phyloP scores from a whole-genome alignment of 2,888 invertebrate species.

The Theodoxus fluviatilis region DNA sequence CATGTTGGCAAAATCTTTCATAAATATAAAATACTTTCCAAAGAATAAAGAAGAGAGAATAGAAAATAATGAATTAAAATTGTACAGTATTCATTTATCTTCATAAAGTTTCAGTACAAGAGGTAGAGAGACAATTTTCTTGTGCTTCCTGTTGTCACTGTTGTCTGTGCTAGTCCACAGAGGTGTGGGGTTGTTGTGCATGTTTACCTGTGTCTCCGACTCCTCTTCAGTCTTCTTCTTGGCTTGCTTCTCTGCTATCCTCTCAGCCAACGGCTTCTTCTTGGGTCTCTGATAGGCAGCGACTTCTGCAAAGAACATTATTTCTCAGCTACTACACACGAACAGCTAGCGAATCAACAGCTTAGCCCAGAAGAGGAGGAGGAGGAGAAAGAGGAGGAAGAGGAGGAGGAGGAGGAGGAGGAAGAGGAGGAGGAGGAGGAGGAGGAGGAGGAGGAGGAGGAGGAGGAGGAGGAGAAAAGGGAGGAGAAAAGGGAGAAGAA shows the following conservation, averaged over 20 bases:
- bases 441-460: too few species aligned
- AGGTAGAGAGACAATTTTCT: constrained; percentile 1
- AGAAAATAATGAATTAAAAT: background rate
- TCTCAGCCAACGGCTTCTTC: constrained; percentile 68
- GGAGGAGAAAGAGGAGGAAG: too few species aligned
- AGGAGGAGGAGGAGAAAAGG: too few species aligned
- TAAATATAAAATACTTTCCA: background rate
- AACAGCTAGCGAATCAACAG: too few species aligned
- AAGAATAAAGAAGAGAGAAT: background rate
- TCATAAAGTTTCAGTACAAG: background rate
- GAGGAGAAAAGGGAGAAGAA: too few species aligned
- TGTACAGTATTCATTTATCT: background rate
- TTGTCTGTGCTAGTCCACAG: too few species aligned
- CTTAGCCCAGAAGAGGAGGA: too few species aligned
- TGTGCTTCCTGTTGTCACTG: constrained; percentile 65
- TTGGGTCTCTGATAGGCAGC: constrained; percentile 72
- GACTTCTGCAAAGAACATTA: constrained; percentile 25
- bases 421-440: too few species aligned
- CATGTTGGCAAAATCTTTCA: background rate
- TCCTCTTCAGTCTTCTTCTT: constrained; percentile 67
- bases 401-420: too few species aligned
- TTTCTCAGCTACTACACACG: too few species aligned
- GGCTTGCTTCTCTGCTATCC: constrained; percentile 84
- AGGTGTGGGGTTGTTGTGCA: too few species aligned
- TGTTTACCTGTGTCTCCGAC: too few species aligned